A percentile compares a stretch with the other conserved stretches of the same genome.
phyloP scores from a whole-genome alignment of 2,797 vertebrate genomes.

The Chaenodraco wilsoni region DNA sequence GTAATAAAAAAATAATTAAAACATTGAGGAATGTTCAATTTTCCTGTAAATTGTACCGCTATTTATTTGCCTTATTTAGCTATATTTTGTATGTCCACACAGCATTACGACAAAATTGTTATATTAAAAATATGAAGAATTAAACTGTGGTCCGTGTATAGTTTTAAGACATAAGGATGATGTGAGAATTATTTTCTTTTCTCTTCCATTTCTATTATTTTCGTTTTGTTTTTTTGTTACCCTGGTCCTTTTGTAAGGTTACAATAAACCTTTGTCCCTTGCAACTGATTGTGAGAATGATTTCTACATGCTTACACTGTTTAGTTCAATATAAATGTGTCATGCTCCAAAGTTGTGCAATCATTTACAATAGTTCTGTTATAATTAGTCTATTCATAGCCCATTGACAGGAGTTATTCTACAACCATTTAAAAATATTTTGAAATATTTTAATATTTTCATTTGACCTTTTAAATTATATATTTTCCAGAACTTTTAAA shows the following conservation, averaged over 20 bases:
- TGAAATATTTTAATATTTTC: too few species aligned
- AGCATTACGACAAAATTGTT: slow-evolving; percentile 85
- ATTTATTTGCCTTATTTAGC: slow-evolving; percentile 95
- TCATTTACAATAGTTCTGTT: too few species aligned
- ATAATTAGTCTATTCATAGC: too few species aligned
- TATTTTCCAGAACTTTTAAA: too few species aligned
- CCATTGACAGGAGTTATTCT: too few species aligned
- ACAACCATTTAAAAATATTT: too few species aligned
- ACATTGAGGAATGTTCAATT: slow-evolving; percentile 85
- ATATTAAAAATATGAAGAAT: slow-evolving; percentile 80
- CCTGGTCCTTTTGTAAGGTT: slow-evolving; percentile 82
- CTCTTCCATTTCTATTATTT: slow-evolving; percentile 57
- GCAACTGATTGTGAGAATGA: background rate
- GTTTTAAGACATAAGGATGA: slow-evolving; percentile 74
- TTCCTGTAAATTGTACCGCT: slow-evolving; percentile 91
- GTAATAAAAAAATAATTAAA: slow-evolving; percentile 61
- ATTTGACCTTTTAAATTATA: too few species aligned
- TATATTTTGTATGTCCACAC: slow-evolving; percentile 91
- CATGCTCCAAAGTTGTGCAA: too few species aligned
- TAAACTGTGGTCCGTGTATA: slow-evolving; percentile 80
- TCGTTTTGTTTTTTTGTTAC: slow-evolving; percentile 67
- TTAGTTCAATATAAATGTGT: too few species aligned
- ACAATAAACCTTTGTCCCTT: slow-evolving; percentile 83
- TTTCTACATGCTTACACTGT: too few species aligned
- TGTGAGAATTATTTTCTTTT: slow-evolving; percentile 56